Base-by-base conservation (phyloP, 1,140 invertebrate species). In the Drosophila pruinosa region DNA sequence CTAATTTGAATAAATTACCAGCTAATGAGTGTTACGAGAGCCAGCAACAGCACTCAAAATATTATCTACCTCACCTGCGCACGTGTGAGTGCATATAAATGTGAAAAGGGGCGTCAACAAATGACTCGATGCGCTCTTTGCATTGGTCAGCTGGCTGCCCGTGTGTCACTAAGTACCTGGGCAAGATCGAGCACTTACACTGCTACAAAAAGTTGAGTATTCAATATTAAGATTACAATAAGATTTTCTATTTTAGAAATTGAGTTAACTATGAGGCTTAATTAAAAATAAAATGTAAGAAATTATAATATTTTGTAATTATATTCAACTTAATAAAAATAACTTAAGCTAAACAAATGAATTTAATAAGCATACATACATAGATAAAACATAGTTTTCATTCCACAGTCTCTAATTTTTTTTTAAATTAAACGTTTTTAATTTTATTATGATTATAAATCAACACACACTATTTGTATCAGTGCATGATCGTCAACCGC, bases 1-100 rank as follows among this genome's bases (percentile, higher is more conserved):
- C 77, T 86, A 77, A 85, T 77, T 86, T 86, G 73, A 74, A 81
- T 81, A 86, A 69, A 85, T 85, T 86, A 77, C 65, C 72, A 74
- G 65, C 65, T 85, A 72, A 80, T 80, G 80, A 78, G 72, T 75
- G 67, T 34, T 61, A 52, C 63, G 15, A 65, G 67, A 82, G 76
- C 78, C 78, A 70, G 70, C 74, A 67, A 53, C 53, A 53, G 59
- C 39, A 59, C 7, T 52, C 43, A 28, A 52, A 45, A 26, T 10
- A 50, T 28, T 61, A 17, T 1, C 47, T 50, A 31, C 47, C 47
- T 59, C 34, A 17, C 17, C 8, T 59, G 22, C 24, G 7, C 39
- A 17, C 14, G 41, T 39, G 26, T 63, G 17, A 34, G 21, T 26
- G 19, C 48, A 19, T 50, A 48, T 61, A 59, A 10, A 57, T 78